Evolutionary conservation across 2,797 vertebrate genomes (phyloP), one percentile per base, ranked within the genome.

Genomic region (Lepus oiostolus): DNA sequence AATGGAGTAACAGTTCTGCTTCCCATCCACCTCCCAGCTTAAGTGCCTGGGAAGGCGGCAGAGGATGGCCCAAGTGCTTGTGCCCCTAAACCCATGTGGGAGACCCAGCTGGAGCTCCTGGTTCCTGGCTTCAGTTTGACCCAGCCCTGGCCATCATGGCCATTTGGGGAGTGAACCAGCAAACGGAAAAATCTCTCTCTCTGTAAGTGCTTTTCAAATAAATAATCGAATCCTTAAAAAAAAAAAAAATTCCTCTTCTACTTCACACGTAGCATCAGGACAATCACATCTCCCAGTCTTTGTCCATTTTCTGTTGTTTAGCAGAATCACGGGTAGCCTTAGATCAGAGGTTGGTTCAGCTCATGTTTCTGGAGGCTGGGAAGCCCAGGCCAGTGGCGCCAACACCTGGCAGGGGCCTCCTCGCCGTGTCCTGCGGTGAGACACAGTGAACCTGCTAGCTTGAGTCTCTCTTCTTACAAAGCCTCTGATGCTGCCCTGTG

Each of bases 191-290:
- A 58, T 21, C 16, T 58, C 13, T 58, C 5, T 58, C 13, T 58
- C 5, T 58, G 54, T 58, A 58, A 58, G 16, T 58, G 54, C 19
- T 21, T 58, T 58, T 58, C 54, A 58, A 58, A 58, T 58, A 58
- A 58, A 58, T 21, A 58, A 58, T 5, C 19, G 7, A 58, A 58
- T 58, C 13, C 42, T 58, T 21, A 16, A 16, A 58, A 4, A 81
- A 93, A 91, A 22, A 58, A 81, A 93, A 91, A 22, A 58, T 52
- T 70, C 35, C 22, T 74, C 60, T 38, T 63, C 26, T 71, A 42
- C 9, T 85, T 92, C 71, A 88, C 71, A 80, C 58, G 72, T 2
- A 68, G n/a, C 42, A 77, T 63, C 63, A 71, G 9, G 92, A 88
- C 19, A 35, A 72, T 26, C 54, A n/a, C 35, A 22, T 63, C 63